These are phyloP conservation scores for Amiota communis DNA, from an alignment of 2,888 invertebrate genomes.

Conservation along the genomic window DNA sequence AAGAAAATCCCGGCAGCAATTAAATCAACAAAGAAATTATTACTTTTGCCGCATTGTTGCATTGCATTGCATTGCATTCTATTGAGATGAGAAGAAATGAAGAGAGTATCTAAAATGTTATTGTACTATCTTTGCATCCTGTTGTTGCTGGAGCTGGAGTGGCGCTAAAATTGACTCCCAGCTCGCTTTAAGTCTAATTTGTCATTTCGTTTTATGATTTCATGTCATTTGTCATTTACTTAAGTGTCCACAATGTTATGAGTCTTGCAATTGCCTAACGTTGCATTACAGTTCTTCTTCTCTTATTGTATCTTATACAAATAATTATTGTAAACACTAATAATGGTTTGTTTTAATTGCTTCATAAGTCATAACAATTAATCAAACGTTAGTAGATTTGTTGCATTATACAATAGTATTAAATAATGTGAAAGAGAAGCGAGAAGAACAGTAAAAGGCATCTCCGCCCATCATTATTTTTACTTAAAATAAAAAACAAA, in stretches of 20 bases:
- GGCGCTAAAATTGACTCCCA: constrained; percentile 1
- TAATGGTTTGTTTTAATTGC: too few species aligned
- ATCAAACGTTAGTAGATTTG: too few species aligned
- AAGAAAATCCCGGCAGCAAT: constrained; percentile 31
- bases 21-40: constrained; percentile 34
- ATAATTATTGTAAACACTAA: too few species aligned
- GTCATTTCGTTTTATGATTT: constrained; percentile 60
- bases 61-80: constrained; percentile 1
- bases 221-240: constrained; percentile 64
- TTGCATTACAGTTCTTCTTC: constrained; percentile 32
- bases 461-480: too few species aligned
- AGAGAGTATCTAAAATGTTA: too few species aligned
- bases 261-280: constrained; percentile 44
- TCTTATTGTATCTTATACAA: too few species aligned
- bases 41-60: constrained; percentile 32
- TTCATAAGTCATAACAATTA: too few species aligned
- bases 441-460: too few species aligned
- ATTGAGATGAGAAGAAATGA: too few species aligned
- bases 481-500: too few species aligned
- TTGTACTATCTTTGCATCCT: not conserved
- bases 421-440: too few species aligned
- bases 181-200: constrained; percentile 39
- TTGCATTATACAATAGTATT: too few species aligned
- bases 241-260: constrained; percentile 50
- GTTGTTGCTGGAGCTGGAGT: not conserved